These are phyloP conservation scores for Parus major DNA, from an alignment of 2,113 vertebrate genomes.

Conservation along the genomic window DNA sequence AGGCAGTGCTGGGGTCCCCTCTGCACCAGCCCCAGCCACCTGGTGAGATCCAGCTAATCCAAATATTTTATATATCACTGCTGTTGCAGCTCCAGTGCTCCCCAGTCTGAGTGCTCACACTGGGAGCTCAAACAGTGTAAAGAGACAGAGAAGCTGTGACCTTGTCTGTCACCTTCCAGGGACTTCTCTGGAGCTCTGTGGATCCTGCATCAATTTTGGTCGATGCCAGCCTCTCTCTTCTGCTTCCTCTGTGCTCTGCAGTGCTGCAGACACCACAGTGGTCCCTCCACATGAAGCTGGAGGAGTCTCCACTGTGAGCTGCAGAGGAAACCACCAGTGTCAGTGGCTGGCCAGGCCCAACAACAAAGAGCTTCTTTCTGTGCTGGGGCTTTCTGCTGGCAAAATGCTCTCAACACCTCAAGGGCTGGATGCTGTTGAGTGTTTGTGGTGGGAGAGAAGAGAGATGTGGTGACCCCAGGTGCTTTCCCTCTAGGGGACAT, in stretches of 20 bases:
- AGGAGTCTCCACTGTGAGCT: neutral
- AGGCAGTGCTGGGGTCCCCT: neutral
- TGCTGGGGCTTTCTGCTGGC: neutral
- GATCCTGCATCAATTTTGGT: neutral
- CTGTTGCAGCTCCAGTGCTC: neutral
- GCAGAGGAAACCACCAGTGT: neutral
- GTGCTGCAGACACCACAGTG: neutral
- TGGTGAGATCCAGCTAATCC: neutral
- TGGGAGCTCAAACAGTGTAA: neutral
- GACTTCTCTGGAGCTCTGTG: neutral
- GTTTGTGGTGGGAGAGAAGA: neutral
- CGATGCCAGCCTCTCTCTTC: fast-evolving
- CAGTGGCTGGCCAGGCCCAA: neutral
- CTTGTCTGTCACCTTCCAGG: neutral
- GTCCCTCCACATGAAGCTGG: neutral
- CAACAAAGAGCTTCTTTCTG: neutral
- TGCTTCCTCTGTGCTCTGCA: neutral
- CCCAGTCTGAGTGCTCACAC: neutral
- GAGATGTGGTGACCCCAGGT: neutral
- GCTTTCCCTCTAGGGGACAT: neutral
- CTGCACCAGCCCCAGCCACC: neutral
- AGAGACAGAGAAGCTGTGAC: neutral
- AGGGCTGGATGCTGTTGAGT: neutral
- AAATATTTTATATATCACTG: neutral
- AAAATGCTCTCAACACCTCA: fast-evolving